These are phyloP conservation scores for Electrophaes corylata DNA, from an alignment of 2,888 invertebrate genomes.

Conservation along the genomic window DNA sequence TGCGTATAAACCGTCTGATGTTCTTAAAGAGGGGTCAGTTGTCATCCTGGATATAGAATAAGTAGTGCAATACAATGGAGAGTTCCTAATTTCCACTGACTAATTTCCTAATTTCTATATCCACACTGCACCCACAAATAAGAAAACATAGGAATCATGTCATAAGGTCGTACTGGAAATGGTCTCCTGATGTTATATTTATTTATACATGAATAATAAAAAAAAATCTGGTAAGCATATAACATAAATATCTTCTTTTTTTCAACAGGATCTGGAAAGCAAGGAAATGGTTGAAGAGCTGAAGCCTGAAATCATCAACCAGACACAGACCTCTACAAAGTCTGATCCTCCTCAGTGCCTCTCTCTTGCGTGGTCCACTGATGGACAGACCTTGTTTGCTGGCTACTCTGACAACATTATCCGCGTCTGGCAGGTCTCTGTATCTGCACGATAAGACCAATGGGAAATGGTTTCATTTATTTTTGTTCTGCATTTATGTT, in stretches of 20 bases:
- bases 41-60: too few relatives aligned
- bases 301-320: slow-evolving; percentile 95
- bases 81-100: too few relatives aligned
- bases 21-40: too few relatives aligned
- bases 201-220: too few relatives aligned
- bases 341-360: slow-evolving; percentile 97
- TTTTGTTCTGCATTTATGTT: slow-evolving; percentile 64
- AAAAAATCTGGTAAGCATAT: neutral
- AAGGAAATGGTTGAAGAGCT: slow-evolving; percentile 99
- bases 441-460: slow-evolving; percentile 88
- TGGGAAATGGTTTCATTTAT: slow-evolving; percentile 75
- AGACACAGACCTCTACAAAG: slow-evolving; percentile 87
- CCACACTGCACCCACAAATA: too few relatives aligned
- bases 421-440: slow-evolving; percentile 99
- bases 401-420: slow-evolving; percentile 99
- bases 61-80: too few relatives aligned
- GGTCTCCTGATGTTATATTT: too few relatives aligned
- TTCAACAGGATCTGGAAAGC: slow-evolving; percentile 95
- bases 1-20: too few relatives aligned
- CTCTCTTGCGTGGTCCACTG: slow-evolving; percentile 99
- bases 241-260: slow-evolving; percentile 25
- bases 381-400: slow-evolving; percentile 99
- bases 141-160: too few relatives aligned
- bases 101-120: too few relatives aligned
- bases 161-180: too few relatives aligned